These are phyloP conservation scores for Manis pentadactyla DNA, from an alignment of 2,797 vertebrate genomes.

Conservation along the genomic window DNA sequence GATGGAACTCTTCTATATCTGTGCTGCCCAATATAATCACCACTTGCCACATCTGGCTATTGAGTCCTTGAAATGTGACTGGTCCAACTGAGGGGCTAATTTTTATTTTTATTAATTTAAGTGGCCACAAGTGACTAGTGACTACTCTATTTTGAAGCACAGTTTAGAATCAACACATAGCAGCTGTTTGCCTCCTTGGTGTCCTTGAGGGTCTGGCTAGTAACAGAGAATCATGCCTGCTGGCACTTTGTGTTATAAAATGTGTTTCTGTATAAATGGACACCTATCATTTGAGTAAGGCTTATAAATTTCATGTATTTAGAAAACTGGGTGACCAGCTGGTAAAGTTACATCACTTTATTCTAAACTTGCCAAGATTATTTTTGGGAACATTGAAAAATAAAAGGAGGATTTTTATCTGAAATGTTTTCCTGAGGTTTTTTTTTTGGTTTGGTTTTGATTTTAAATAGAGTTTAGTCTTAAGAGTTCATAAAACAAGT, in stretches of 20 bases:
- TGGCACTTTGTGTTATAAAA: neutral
- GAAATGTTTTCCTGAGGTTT: neutral
- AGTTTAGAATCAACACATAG: neutral
- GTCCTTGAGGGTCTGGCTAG: neutral
- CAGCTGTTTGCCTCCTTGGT: neutral
- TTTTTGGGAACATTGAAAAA: slow-evolving; percentile 30
- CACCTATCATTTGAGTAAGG: neutral
- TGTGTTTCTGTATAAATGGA: neutral
- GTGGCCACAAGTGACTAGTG: neutral
- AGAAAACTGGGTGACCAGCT: slow-evolving; percentile 27
- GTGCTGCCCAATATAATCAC: neutral
- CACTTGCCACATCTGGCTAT: neutral
- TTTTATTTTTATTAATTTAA: slow-evolving; percentile 38
- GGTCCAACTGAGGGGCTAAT: neutral
- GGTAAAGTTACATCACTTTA: slow-evolving; percentile 4
- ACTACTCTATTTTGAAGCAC: neutral
- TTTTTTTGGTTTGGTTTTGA: neutral
- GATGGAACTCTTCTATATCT: neutral
- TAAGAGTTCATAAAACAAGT: slow-evolving; percentile 1
- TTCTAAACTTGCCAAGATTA: neutral
- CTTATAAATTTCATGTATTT: neutral
- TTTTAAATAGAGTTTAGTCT: neutral
- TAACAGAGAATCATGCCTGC: neutral
- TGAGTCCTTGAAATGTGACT: neutral
- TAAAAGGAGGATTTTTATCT: slow-evolving; percentile 3